Conservation (phyloP, 30 jellyfish, hydroid and myxozoan species). For the Catostylus mosaicus region DNA sequence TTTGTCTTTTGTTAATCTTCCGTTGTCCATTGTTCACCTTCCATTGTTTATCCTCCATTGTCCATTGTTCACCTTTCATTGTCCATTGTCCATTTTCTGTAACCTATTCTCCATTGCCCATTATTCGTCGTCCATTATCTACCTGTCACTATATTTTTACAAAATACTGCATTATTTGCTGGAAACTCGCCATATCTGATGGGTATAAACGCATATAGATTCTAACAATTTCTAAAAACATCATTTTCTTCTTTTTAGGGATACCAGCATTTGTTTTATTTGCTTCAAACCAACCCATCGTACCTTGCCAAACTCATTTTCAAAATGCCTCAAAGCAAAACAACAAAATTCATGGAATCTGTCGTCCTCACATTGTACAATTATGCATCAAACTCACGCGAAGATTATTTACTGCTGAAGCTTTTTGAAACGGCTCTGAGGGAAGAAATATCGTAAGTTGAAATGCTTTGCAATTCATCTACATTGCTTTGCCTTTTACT, state of each 20-base stretch:
- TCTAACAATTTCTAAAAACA: no score
- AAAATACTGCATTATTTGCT: no score
- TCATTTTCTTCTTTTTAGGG: conserved; percentile 74
- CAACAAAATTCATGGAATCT: conserved; percentile 97
- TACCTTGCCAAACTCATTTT: conserved; percentile 94
- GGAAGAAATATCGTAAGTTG: conserved; percentile 94
- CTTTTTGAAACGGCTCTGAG: conserved; percentile 95
- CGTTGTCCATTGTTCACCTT: no score
- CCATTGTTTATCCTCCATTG: no score
- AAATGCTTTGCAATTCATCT: neutral
- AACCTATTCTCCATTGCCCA: no score
- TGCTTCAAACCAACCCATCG: conserved; percentile 96
- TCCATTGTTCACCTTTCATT: no score
- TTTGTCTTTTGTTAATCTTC: no score
- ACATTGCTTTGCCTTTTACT: conserved; percentile 3
- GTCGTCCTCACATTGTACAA: conserved; percentile 90
- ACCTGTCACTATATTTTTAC: no score
- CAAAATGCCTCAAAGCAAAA: conserved; percentile 97
- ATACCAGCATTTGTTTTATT: conserved; percentile 94
- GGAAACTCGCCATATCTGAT: no score
- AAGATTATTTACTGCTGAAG: conserved; percentile 91
- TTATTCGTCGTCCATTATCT: no score
- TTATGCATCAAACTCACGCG: conserved; percentile 97
- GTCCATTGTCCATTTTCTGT: no score
- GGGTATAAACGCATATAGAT: no score